Evolutionary conservation across 2,888 invertebrate genomes (phyloP).

Genomic region (Harpalus rubripes): DNA sequence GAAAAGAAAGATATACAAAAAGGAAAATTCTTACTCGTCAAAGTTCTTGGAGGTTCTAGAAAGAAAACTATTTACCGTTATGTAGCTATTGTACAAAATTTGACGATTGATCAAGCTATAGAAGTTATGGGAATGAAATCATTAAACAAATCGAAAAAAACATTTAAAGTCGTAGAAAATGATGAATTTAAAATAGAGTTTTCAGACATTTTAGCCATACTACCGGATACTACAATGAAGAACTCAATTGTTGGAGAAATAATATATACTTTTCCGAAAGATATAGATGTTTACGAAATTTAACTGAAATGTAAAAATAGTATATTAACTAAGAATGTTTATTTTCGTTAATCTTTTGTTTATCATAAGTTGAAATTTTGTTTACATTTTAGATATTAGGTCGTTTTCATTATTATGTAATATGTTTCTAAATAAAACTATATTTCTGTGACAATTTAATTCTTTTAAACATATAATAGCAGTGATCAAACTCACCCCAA

Average conservation of each 20-base stretch:
- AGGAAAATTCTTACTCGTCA: conserved; percentile 55
- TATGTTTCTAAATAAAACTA: too few species aligned
- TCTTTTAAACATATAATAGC: too few species aligned
- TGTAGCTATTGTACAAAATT: neutral
- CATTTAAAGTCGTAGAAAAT: neutral
- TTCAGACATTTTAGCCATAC: conserved; percentile 6
- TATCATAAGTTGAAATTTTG: neutral
- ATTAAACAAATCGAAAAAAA: too few species aligned
- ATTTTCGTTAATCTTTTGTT: neutral
- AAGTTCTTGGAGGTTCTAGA: conserved; percentile 37
- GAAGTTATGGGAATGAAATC: neutral
- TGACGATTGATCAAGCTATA: neutral
- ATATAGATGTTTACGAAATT: neutral
- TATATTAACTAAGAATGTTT: too few species aligned
- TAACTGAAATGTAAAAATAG: neutral
- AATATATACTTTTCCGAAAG: conserved; percentile 8
- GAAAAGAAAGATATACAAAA: conserved; percentile 34
- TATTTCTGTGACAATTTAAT: too few species aligned
- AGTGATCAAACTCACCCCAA: too few species aligned
- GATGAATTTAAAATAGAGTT: conserved; percentile 8
- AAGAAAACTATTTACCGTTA: conserved; percentile 41
- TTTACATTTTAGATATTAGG: neutral
- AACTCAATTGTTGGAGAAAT: neutral
- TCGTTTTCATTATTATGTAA: too few species aligned
- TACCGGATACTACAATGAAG: neutral